Conservation (phyloP, 2,888 invertebrate species). For the Anthoptus insignis region DNA sequence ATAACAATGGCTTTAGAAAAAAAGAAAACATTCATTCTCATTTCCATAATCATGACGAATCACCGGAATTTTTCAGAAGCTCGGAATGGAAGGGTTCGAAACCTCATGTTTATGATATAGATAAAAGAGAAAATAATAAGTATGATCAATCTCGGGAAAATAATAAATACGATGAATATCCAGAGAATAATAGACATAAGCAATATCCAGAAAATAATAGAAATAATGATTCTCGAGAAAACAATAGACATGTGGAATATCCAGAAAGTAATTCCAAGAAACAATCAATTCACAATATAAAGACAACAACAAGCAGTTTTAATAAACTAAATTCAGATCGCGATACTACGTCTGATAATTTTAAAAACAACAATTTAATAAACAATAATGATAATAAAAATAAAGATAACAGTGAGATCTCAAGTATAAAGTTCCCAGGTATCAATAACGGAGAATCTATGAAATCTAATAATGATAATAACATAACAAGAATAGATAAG, state of each 20-base stretch:
- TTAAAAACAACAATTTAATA: not conserved
- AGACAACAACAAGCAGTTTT: slow-evolving; percentile 2
- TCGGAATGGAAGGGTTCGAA: slow-evolving; percentile 3
- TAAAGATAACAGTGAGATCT: too few relatives aligned
- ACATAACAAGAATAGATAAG: slow-evolving; percentile 10
- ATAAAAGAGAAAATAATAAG: slow-evolving; percentile 3
- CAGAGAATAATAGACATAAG: too few relatives aligned
- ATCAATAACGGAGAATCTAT: too few relatives aligned
- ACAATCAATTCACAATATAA: not conserved
- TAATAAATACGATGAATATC: too few relatives aligned
- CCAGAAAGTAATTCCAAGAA: slow-evolving; percentile 9
- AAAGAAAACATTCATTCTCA: slow-evolving; percentile 3
- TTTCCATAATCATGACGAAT: not conserved
- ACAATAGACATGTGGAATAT: not conserved
- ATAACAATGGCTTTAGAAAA: not conserved
- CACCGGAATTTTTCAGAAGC: not conserved
- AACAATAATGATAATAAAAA: not conserved
- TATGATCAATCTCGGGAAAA: slow-evolving; percentile 11
- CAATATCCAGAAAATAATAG: not conserved
- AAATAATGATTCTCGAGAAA: slow-evolving; percentile 9
- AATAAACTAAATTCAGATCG: too few relatives aligned
- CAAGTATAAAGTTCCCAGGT: too few relatives aligned
- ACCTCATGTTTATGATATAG: not conserved
- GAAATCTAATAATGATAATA: slow-evolving; percentile 8
- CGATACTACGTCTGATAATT: too few relatives aligned